phyloP scores from a whole-genome alignment of 2,797 vertebrate species.

The Pipistrellus pygmaeus region DNA sequence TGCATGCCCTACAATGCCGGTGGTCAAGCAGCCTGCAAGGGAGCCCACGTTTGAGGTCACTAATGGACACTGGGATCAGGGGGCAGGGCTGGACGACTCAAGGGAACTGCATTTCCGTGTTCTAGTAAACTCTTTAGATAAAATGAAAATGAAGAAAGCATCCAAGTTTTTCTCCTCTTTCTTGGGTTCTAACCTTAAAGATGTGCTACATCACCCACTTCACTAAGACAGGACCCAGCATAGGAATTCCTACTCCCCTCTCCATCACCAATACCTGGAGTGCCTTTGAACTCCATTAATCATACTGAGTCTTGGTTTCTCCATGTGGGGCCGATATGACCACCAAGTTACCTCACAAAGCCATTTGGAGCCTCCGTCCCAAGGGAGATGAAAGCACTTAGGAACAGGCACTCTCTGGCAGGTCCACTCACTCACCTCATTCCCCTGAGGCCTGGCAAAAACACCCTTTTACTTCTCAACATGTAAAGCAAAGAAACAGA shows the following conservation, averaged over 20 bases:
- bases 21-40: slow-evolving; percentile 61
- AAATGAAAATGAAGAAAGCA: slow-evolving; percentile 23
- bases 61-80: not conserved
- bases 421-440: fast-evolving
- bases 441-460: not conserved
- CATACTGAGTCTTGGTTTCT: not conserved
- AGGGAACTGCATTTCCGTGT: not conserved
- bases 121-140: slow-evolving; percentile 39
- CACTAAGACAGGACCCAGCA: not conserved
- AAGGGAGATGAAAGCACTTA: not conserved
- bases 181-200: slow-evolving; percentile 17
- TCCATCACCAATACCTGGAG: not conserved
- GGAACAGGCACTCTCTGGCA: not conserved
- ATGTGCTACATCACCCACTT: not conserved
- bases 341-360: not conserved
- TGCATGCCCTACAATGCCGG: slow-evolving; percentile 54
- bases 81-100: not conserved
- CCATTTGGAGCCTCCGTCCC: not conserved
- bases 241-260: not conserved
- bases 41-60: not conserved
- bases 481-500: not conserved
- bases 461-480: not conserved
- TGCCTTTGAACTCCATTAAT: not conserved
- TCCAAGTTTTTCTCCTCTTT: not conserved
- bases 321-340: not conserved